Evolutionary conservation across 2,113 vertebrate species (phyloP).

Genomic region (Columba janthina): DNA sequence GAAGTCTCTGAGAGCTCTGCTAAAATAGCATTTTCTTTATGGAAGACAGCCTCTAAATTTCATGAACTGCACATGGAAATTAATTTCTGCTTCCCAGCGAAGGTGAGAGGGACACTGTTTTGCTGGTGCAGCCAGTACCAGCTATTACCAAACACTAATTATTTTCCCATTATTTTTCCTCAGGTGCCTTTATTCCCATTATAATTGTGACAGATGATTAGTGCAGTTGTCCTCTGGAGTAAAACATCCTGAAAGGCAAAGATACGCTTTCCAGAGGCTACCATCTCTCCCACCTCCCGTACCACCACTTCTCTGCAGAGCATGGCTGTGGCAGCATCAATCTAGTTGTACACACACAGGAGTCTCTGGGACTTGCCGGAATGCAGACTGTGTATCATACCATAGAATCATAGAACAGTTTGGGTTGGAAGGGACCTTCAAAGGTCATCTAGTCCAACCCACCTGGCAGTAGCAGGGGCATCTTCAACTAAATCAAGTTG

Average conservation of each 20-base stretch:
- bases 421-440: no score
- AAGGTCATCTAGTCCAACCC: no score
- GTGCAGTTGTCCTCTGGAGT: background rate
- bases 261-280: background rate
- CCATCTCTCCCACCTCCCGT: background rate
- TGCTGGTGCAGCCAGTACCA: background rate
- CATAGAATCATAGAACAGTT: no score
- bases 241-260: background rate
- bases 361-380: background rate
- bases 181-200: background rate
- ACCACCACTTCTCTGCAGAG: background rate
- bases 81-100: background rate
- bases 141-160: background rate
- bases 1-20: background rate
- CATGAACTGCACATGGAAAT: background rate
- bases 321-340: fast-evolving
- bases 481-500: no score
- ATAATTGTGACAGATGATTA: background rate
- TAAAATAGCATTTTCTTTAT: background rate
- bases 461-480: no score
- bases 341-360: fast-evolving
- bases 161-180: background rate
- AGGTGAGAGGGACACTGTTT: background rate
- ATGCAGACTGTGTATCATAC: background rate
- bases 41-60: background rate